Evolutionary conservation across 2,113 vertebrate genomes (phyloP).

Genomic region (Nettapus auritus): DNA sequence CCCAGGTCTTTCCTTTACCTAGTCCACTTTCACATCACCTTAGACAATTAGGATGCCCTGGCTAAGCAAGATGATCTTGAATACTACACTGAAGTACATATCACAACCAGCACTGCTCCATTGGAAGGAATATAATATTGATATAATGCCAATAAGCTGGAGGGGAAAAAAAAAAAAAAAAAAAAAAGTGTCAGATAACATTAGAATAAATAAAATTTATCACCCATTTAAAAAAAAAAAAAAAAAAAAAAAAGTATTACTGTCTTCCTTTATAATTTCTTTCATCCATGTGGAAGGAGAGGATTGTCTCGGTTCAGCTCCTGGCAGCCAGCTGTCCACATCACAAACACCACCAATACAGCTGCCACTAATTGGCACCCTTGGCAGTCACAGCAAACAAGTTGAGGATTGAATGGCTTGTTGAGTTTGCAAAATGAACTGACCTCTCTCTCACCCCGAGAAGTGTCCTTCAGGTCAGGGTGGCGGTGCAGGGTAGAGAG

Average conservation of each 20-base stretch:
- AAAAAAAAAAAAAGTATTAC: background rate
- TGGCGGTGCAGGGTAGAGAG: background rate
- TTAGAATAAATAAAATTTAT: background rate
- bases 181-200: background rate
- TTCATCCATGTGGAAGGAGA: background rate
- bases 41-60: background rate
- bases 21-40: background rate
- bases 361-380: slow-evolving; percentile 56
- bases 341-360: background rate
- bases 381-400: background rate
- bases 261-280: background rate
- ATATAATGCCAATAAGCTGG: background rate
- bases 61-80: background rate
- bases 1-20: background rate
- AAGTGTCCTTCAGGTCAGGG: background rate
- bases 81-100: rapidly evolving
- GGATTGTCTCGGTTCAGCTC: background rate
- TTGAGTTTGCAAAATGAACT: background rate
- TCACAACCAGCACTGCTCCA: background rate
- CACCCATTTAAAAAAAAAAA: background rate
- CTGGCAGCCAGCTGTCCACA: slow-evolving; percentile 30
- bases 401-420: background rate
- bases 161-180: background rate
- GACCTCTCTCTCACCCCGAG: slow-evolving; percentile 29
- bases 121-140: background rate